phyloP scores from a whole-genome alignment of 2,797 vertebrate species.

The Discoglossus pictus region DNA sequence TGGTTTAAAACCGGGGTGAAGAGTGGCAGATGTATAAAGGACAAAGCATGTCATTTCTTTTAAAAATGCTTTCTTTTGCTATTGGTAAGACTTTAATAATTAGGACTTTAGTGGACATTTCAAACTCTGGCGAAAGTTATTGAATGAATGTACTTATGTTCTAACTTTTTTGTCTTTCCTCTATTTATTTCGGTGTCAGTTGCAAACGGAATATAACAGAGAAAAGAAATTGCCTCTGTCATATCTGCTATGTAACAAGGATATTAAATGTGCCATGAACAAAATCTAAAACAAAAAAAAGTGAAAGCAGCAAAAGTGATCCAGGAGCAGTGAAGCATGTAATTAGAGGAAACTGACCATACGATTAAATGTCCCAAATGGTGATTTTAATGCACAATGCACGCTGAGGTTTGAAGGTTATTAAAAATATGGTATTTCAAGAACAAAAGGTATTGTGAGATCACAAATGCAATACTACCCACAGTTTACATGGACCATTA shows the following conservation, averaged over 20 bases:
- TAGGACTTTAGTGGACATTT: no score
- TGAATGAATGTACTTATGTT: background rate
- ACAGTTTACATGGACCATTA: slow-evolving; percentile 18
- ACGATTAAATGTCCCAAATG: slow-evolving; percentile 32
- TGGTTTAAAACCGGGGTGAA: no score
- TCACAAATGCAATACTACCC: slow-evolving; percentile 20
- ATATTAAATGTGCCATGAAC: slow-evolving; percentile 42
- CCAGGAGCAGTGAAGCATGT: slow-evolving; percentile 33
- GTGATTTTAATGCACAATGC: slow-evolving; percentile 28
- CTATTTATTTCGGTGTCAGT: slow-evolving; percentile 34
- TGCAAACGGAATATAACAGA: slow-evolving; percentile 15
- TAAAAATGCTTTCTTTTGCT: no score
- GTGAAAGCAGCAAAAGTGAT: slow-evolving; percentile 30
- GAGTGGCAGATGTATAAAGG: no score
- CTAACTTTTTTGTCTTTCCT: slow-evolving; percentile 17
- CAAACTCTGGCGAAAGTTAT: no score
- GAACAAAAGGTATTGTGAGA: slow-evolving; percentile 14
- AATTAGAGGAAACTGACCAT: slow-evolving; percentile 41
- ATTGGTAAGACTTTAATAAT: no score
- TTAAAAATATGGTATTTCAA: slow-evolving; percentile 25
- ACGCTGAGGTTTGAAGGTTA: slow-evolving; percentile 33
- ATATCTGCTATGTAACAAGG: slow-evolving; percentile 43
- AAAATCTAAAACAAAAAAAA: slow-evolving; percentile 34
- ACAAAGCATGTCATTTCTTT: no score
- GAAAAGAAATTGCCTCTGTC: slow-evolving; percentile 26